phyloP scores from a whole-genome alignment of 2,797 vertebrate genomes.

The Acestrorhynchus altus region DNA sequence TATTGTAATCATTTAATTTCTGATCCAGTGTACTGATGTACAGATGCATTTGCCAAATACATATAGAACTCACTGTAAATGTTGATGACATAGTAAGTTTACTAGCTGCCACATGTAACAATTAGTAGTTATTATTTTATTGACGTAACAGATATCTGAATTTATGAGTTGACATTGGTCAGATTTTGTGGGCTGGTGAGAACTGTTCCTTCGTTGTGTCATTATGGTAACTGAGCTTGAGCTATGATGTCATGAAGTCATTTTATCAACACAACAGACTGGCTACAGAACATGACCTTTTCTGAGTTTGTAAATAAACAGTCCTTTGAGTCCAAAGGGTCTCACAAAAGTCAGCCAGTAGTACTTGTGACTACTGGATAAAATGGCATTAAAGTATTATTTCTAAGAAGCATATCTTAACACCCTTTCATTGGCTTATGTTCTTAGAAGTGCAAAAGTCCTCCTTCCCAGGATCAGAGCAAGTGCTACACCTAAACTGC shows the following conservation, averaged over 20 bases:
- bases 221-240: not conserved
- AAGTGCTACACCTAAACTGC: constrained; percentile 8
- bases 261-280: not conserved
- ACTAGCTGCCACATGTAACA: too few relatives aligned
- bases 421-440: constrained; percentile 40
- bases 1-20: too few relatives aligned
- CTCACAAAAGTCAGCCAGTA: not conserved
- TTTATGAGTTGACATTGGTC: not conserved
- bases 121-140: too few relatives aligned
- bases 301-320: constrained; percentile 26
- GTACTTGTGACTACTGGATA: constrained; percentile 16
- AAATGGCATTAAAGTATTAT: constrained; percentile 36
- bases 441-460: constrained; percentile 37
- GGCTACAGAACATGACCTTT: constrained; percentile 1
- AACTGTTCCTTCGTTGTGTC: not conserved
- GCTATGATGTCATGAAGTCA: not conserved
- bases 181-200: not conserved
- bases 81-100: too few relatives aligned
- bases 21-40: too few relatives aligned
- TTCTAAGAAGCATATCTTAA: constrained; percentile 42
- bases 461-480: constrained; percentile 14
- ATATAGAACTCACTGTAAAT: too few relatives aligned
- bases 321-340: constrained; percentile 4
- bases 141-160: too few relatives aligned
- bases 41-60: too few relatives aligned